Evolutionary conservation across 64 coral and sea anemone species (phyloP).

Genomic region (Orbicella faveolata): DNA sequence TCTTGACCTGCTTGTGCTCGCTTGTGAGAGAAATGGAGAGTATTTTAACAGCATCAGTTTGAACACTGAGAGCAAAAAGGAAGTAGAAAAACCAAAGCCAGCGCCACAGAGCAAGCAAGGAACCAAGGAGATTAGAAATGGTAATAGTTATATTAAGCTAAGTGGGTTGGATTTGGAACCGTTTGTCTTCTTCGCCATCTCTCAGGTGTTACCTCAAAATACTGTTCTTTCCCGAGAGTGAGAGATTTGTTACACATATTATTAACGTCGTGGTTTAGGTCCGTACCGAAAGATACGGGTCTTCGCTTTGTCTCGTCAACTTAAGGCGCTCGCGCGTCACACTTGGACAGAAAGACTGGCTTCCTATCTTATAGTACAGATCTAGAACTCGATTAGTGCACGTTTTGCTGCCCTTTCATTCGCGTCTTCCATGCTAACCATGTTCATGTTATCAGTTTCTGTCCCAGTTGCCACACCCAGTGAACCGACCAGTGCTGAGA

Average conservation of each 20-base stretch:
- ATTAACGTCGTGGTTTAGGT: too few species aligned
- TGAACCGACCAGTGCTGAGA: slow-evolving; percentile 46
- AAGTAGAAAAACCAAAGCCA: background rate
- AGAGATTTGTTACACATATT: too few species aligned
- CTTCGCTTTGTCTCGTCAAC: too few species aligned
- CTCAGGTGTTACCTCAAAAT: too few species aligned
- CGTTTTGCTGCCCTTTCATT: background rate
- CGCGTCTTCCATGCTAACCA: background rate
- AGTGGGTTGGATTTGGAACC: background rate
- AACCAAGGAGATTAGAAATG: background rate
- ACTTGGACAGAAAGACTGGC: too few species aligned
- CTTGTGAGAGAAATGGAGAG: slow-evolving; percentile 7
- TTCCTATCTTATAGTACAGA: too few species aligned
- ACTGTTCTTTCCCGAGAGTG: too few species aligned
- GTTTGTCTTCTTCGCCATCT: too few species aligned
- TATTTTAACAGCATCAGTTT: background rate
- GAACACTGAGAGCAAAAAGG: background rate
- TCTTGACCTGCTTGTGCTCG: slow-evolving; percentile 15
- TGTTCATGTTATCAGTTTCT: background rate
- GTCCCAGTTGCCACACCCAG: slow-evolving; percentile 24
- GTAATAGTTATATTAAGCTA: background rate
- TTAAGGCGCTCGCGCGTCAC: too few species aligned
- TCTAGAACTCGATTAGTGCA: too few species aligned
- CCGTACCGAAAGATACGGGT: too few species aligned
- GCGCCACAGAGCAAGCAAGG: background rate